Evolutionary conservation across 2,888 invertebrate species (phyloP), one percentile per base, ranked within the genome.

Genomic region (Habrosyne pyritoides): DNA sequence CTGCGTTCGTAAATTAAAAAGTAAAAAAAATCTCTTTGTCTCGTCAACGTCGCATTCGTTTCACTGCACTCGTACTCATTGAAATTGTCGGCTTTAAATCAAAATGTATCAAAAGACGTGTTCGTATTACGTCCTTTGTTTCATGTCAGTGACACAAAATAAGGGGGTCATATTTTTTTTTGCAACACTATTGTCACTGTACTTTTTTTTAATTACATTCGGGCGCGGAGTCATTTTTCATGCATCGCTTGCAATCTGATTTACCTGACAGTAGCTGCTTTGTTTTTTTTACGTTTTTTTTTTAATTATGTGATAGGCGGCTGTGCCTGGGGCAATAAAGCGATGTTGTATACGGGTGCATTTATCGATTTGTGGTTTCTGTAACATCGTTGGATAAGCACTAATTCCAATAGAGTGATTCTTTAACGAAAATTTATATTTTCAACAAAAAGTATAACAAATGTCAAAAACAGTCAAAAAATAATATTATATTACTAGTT

Each of bases 231-330:
- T 91, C 89, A 92, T 92, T 92, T 91, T 90, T 91, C 91, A 92
- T 90, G 91, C 91, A 90, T 92, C 91, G 89, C 85, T 84, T 83
- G 79, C 73, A 86, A 87, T 88, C 88, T 91, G 91, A 91, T 92
- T 91, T 91, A 89, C 87, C 86, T 87, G 87, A 71, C 86, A 83
- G 83, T 77, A 62, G 73, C 63, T 53, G 63, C 69, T 70, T 78
- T 77, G 71, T 77, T 75, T 73, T 75, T 71, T 76, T 66, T 50
- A 28, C 36, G 48, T 52, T 60, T 63, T 68, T 62, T 69, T 68
- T 67, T 65, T 63, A 69, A 67, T 65, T 71, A 70, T 68, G 66
- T 63, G 63, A 49, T 12, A 21, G 12, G 18, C 49, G 18, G 33
- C 14, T n/a, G 49, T 21, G 10, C 3, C 8, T 28, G 50, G 50